phyloP scores from a whole-genome alignment of 2,888 invertebrate species.

The Lasius fuliginosus region DNA sequence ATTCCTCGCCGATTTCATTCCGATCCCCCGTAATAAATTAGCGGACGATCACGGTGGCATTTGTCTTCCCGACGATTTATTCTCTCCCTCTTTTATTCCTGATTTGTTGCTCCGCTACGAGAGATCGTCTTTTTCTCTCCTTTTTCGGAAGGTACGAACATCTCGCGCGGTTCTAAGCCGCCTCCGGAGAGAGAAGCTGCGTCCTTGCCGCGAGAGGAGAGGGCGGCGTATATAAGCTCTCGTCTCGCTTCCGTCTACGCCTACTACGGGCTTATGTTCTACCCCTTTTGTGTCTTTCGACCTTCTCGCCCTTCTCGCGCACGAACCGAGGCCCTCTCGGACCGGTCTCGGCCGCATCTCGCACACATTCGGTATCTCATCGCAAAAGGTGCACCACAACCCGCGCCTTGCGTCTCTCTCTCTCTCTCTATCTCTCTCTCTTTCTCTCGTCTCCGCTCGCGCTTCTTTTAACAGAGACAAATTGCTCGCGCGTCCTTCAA shows the following conservation, averaged over 20 bases:
- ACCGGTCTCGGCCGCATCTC: conserved; percentile 14
- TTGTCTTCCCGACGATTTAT: conserved; percentile 84
- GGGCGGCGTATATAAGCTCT: conserved; percentile 64
- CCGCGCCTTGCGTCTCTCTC: conserved; percentile 1
- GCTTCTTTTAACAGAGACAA: conserved; percentile 67
- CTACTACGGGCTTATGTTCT: conserved; percentile 36
- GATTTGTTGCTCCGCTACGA: conserved; percentile 16
- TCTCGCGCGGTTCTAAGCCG: conserved; percentile 47
- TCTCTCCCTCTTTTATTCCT: conserved; percentile 64
- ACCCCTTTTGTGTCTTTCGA: conserved; percentile 35
- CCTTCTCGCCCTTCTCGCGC: conserved; percentile 45
- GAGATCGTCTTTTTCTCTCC: conserved; percentile 17
- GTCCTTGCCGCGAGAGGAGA: conserved; percentile 79
- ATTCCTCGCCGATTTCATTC: conserved; percentile 84
- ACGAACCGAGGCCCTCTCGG: conserved; percentile 9
- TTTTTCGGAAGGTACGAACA: conserved; percentile 32
- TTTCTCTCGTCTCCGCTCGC: conserved; percentile 40
- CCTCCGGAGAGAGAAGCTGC: conserved; percentile 40
- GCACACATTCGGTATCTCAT: conserved; percentile 28
- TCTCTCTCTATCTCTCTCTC: not conserved
- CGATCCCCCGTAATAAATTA: conserved; percentile 84
- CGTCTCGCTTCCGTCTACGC: conserved; percentile 60
- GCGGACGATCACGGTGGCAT: conserved; percentile 85
- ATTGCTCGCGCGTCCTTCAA: conserved; percentile 66
- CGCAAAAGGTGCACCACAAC: conserved; percentile 38